Evolutionary conservation across 53 echinoderm and acorn worm genomes (phyloP).

Genomic region (Apostichopus leukothele): DNA sequence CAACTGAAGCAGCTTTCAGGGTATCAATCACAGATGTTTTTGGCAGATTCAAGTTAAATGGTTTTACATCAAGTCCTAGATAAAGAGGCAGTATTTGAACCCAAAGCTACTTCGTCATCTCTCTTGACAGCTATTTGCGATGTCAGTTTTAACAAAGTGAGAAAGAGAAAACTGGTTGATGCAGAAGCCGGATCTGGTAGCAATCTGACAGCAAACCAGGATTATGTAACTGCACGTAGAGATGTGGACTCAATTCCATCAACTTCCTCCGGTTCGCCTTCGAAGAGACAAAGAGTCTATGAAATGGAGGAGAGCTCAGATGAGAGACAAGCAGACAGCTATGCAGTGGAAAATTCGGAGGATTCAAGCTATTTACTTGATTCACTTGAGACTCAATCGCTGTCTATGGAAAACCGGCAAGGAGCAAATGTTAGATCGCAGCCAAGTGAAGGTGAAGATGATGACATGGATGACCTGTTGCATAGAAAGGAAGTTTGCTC

Average conservation of each 20-base stretch:
- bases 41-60: no score
- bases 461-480: no score
- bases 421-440: no score
- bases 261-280: background rate
- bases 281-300: background rate
- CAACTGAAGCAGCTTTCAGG: no score
- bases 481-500: background rate
- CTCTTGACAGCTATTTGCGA: background rate
- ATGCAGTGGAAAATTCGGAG: background rate
- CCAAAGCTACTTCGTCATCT: slow-evolving; percentile 1
- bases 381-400: no score
- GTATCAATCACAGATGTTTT: no score
- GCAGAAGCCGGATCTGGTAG: background rate
- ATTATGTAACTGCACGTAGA: background rate
- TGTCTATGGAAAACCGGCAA: no score
- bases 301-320: background rate
- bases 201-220: background rate
- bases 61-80: background rate
- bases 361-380: background rate
- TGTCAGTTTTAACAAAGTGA: background rate
- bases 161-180: background rate
- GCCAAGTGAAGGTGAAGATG: no score
- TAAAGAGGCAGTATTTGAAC: background rate
- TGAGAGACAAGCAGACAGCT: background rate
- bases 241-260: background rate